phyloP scores from a whole-genome alignment of 2,113 vertebrate genomes.

The Saccopteryx leptura region DNA sequence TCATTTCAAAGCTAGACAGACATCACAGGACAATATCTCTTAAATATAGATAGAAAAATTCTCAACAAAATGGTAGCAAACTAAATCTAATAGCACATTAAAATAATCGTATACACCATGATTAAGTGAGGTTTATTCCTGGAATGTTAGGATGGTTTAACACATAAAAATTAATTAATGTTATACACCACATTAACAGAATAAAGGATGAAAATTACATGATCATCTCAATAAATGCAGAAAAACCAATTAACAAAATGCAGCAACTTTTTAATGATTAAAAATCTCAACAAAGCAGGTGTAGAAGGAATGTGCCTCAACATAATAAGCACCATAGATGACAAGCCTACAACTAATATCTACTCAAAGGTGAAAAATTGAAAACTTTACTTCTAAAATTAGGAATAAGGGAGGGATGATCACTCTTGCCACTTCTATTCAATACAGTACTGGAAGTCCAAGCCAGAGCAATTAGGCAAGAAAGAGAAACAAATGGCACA shows the following conservation, averaged over 20 bases:
- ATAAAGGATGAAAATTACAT: background rate
- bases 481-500: background rate
- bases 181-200: background rate
- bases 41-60: background rate
- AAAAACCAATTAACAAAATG: background rate
- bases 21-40: background rate
- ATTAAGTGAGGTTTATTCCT: background rate
- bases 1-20: background rate
- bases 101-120: background rate
- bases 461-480: background rate
- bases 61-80: background rate
- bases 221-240: background rate
- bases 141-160: background rate
- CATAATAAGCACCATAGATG: background rate
- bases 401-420: background rate
- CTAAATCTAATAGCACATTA: background rate
- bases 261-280: too few relatives aligned
- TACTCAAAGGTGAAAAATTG: background rate
- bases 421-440: background rate
- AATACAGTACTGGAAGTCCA: background rate
- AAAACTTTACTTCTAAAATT: background rate
- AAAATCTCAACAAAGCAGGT: too few relatives aligned
- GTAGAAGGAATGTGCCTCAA: background rate
- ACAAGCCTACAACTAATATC: background rate
- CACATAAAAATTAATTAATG: background rate